phyloP scores from a whole-genome alignment of 2,888 invertebrate species.

The Imbricaverruca yamaguchii region DNA sequence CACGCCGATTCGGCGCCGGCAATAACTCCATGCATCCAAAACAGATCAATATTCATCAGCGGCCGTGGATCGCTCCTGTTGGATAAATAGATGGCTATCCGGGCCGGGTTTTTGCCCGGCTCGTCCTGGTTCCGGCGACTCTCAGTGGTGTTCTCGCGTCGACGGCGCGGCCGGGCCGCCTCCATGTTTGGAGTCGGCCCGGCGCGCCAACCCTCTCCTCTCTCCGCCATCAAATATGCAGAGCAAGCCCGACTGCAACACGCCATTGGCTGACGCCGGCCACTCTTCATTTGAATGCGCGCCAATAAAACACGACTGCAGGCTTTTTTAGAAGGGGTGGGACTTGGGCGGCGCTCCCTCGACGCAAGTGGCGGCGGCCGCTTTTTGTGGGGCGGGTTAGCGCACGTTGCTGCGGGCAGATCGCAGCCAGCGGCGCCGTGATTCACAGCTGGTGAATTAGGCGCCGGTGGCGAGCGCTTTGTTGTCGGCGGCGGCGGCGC shows the following conservation, averaged over 20 bases:
- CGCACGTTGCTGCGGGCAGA: not conserved
- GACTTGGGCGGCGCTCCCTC: not conserved
- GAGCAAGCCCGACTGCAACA: not conserved
- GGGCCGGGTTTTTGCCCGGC: slow-evolving; percentile 1
- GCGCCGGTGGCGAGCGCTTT: not conserved
- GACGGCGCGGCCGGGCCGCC: not conserved
- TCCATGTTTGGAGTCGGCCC: not conserved
- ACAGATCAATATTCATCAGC: slow-evolving; percentile 17
- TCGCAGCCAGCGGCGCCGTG: not conserved
- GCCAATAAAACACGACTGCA: slow-evolving; percentile 12
- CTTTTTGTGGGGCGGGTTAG: not conserved
- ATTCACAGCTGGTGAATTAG: not conserved
- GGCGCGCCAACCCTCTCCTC: slow-evolving; percentile 11
- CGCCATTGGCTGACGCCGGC: slow-evolving; percentile 12
- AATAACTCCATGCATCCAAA: slow-evolving; percentile 11
- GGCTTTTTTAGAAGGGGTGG: slow-evolving; percentile 18
- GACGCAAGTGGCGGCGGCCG: not conserved
- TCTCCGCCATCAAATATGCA: slow-evolving; percentile 16
- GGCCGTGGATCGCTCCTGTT: not conserved
- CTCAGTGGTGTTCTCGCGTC: not conserved
- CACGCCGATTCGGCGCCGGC: not conserved
- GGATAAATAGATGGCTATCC: slow-evolving; percentile 10
- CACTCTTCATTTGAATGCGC: slow-evolving; percentile 18
- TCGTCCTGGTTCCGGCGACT: not conserved
- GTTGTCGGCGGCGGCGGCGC: not conserved